phyloP scores from a whole-genome alignment of 2,113 vertebrate genomes.

The Brachypteracias leptosomus region DNA sequence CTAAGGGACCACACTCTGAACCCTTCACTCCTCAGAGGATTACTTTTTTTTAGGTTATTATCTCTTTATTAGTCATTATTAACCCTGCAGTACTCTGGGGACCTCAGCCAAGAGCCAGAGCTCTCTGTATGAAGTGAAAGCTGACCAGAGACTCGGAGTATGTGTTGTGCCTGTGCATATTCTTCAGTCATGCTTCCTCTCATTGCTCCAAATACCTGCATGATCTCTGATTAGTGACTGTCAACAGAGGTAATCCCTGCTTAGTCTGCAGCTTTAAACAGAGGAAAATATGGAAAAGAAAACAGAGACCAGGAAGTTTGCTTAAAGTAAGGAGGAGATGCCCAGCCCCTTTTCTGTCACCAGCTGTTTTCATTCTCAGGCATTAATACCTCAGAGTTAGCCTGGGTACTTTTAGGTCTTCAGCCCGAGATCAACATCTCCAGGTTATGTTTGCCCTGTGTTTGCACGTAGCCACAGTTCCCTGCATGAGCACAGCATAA shows the following conservation, averaged over 20 bases:
- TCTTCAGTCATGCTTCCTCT: not conserved
- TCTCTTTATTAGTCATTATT: not conserved
- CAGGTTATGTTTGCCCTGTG: not conserved
- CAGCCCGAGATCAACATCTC: not conserved
- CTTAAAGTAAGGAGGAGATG: not conserved
- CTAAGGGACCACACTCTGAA: not conserved
- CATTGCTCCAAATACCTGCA: not conserved
- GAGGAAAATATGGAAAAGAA: not conserved
- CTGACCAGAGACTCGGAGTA: not conserved
- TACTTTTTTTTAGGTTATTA: no score
- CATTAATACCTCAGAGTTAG: not conserved
- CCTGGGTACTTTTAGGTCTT: not conserved
- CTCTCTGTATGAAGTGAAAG: not conserved
- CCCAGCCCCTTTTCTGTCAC: not conserved
- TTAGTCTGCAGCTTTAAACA: not conserved
- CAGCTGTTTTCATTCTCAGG: not conserved
- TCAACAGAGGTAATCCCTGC: not conserved
- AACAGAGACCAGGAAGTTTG: not conserved
- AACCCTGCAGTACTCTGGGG: not conserved
- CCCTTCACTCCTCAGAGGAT: not conserved
- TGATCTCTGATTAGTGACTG: not conserved
- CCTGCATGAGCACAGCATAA: not conserved
- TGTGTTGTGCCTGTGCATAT: not conserved
- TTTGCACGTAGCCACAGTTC: not conserved
- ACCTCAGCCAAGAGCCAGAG: not conserved